Conservation (phyloP, 2,888 invertebrate genomes). For the Synergus itoensis region DNA sequence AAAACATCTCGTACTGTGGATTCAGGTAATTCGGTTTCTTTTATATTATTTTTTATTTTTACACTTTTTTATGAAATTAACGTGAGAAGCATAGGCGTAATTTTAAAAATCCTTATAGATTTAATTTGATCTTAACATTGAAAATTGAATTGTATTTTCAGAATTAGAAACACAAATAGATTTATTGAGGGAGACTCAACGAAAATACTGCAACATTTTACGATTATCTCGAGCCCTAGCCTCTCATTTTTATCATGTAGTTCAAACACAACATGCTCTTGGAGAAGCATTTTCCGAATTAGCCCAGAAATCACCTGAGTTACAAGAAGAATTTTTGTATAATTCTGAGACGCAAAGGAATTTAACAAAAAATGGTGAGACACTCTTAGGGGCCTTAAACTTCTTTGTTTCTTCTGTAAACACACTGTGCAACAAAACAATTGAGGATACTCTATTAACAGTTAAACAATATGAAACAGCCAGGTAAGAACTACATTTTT, state of each 20-base stretch:
- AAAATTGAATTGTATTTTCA: conserved; percentile 71
- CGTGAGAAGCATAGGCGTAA: too few species aligned
- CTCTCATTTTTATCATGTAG: conserved; percentile 92
- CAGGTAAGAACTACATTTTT: conserved; percentile 79
- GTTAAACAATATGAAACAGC: conserved; percentile 88
- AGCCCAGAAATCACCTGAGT: conserved; percentile 96
- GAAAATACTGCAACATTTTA: conserved; percentile 93
- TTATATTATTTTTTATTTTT: conserved; percentile 10
- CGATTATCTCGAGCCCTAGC: conserved; percentile 91
- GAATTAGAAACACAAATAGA: conserved; percentile 97
- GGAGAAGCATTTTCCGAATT: conserved; percentile 97
- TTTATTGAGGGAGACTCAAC: conserved; percentile 94
- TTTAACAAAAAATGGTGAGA: conserved; percentile 95
- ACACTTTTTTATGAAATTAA: neutral
- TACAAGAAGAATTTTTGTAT: conserved; percentile 96
- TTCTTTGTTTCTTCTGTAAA: conserved; percentile 98
- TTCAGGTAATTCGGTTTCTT: conserved; percentile 81
- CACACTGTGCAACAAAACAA: conserved; percentile 98
- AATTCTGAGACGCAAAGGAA: conserved; percentile 98
- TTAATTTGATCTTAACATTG: neutral
- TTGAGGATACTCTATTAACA: conserved; percentile 94
- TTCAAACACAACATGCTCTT: conserved; percentile 91
- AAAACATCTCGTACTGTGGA: conserved; percentile 95
- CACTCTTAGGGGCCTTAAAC: conserved; percentile 93
- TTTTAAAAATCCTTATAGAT: too few species aligned